Base-by-base conservation (phyloP, 2,113 vertebrate genomes). In the Polypterus bichir region DNA sequence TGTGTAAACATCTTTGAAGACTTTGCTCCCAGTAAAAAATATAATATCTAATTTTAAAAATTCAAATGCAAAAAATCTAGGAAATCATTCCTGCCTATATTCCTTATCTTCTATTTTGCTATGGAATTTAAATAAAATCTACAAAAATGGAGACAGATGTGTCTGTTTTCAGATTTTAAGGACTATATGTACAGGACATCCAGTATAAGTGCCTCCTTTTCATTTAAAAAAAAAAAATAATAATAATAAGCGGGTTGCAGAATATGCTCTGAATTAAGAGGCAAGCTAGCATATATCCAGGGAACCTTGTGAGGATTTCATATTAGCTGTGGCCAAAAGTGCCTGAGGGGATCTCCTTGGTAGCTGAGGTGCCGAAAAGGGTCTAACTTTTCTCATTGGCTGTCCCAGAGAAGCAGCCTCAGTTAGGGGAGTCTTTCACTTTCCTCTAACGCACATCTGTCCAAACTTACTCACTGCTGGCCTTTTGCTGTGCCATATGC, bases 251-350 rank as follows among this genome's bases (percentile, higher is more conserved):
- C 27, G 27, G 27, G 27, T 9, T 5, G 27, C 3, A 57, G 79
- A 83, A 75, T 78, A 78, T 77, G 68, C 74, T 82, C 69, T 81
- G 71, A 83, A 81, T 81, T 82, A 73, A 63, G 63, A 69, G 6
- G 59, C 72, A 80, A 76, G 63, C 69, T 78, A 66, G 48, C 65
- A 57, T 72, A 64, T 71, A 76, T 71, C 70, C 74, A 69, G 77
- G 67, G 73, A 77, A 66, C 70, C 70, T 71, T 51, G 44, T 7
- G 49, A 48, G 46, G 59, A 54, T 62, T 62, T 59, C 62, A 3
- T 47, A 56, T 8, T 57, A 64, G 78, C 77, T 79, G 67, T 0
- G 8, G 76, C 73, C 68, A 71, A 69, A 65, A 72, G 60, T 53
- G 71, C 67, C 74, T 81, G 71, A 1, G 77, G 76, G 80, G 71